phyloP scores from a whole-genome alignment of 2,113 vertebrate species.

The Seriola quinqueradiata region DNA sequence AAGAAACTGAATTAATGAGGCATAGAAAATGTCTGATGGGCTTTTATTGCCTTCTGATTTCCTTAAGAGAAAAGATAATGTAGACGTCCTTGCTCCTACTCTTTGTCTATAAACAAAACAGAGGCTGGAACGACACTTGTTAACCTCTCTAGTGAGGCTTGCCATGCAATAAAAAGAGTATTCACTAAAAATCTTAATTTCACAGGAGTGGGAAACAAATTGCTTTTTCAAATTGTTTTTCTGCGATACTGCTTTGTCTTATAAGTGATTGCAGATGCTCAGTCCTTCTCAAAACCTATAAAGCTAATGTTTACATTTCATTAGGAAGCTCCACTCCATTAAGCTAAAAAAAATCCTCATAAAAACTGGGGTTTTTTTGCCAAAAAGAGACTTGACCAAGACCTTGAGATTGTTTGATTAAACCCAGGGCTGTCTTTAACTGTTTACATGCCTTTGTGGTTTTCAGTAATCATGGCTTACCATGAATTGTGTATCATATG shows the following conservation, averaged over 20 bases:
- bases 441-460: background rate
- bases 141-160: conserved; percentile 23
- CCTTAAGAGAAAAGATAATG: conserved; percentile 26
- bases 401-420: background rate
- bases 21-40: conserved; percentile 37
- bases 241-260: conserved; percentile 47
- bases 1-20: conserved; percentile 29
- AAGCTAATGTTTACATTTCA: conserved; percentile 63
- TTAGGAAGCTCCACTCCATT: conserved; percentile 43
- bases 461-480: conserved; percentile 77
- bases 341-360: conserved; percentile 27
- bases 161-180: conserved; percentile 7
- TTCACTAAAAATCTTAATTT: conserved; percentile 21
- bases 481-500: conserved; percentile 92
- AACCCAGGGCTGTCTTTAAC: background rate
- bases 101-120: conserved; percentile 24
- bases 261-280: conserved; percentile 30
- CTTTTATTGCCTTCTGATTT: conserved; percentile 11
- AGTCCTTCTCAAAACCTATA: conserved; percentile 38
- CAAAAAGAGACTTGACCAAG: conserved; percentile 6
- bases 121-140: conserved; percentile 6
- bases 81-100: conserved; percentile 20
- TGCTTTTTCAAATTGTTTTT: conserved; percentile 8
- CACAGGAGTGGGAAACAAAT: conserved; percentile 6
- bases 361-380: conserved; percentile 19